Evolutionary conservation across 2,888 invertebrate species (phyloP), one percentile per base, ranked within the genome.

Genomic region (Candidula unifasciata): DNA sequence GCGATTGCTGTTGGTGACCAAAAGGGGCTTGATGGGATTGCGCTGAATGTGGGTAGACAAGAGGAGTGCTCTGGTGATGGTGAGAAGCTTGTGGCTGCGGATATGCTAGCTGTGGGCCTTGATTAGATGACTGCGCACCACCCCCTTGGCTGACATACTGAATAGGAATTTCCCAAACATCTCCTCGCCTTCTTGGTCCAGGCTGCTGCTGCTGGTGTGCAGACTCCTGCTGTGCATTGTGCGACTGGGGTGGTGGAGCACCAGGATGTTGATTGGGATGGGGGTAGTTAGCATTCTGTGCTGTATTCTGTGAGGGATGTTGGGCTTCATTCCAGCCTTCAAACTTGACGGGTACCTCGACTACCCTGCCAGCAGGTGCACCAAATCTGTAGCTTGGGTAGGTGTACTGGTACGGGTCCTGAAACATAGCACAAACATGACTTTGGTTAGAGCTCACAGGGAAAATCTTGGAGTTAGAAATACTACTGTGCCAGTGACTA

Each of bases 261-360:
- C 85, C 66, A 0, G 74, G n/a, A 6, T 80, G 57, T 27, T 82
- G 71, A 54, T 85, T 85, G 5, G 66, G 76, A 27, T 85, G 82
- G 2, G 82, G 71, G 21, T 44, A 71, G 60, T 64, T 69, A 16
- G 69, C 16, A 68, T 77, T 82, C n/a, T 37, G 35, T 57, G 57
- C 35, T 33, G 24, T 74, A 18, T 27, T 30, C 66, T 33, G 82
- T 60, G 69, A 71, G 10, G n/a, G 66, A 24, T 21, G 37, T 18
- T 82, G 83, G 60, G 82, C 80, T 35, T 83, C 66, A 44, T 64
- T 73, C 52, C 52, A 30, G 10, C 78, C 74, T 82, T 86, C 87
- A 79, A 90, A 90, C 52, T 90, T 90, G 16, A 91, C 89, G 66
- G 91, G 91, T 33, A 89, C 88, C 37, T 89, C 88, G 13, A 88